phyloP scores from a whole-genome alignment of 2,113 vertebrate genomes.

The Perognathus longimembris region DNA sequence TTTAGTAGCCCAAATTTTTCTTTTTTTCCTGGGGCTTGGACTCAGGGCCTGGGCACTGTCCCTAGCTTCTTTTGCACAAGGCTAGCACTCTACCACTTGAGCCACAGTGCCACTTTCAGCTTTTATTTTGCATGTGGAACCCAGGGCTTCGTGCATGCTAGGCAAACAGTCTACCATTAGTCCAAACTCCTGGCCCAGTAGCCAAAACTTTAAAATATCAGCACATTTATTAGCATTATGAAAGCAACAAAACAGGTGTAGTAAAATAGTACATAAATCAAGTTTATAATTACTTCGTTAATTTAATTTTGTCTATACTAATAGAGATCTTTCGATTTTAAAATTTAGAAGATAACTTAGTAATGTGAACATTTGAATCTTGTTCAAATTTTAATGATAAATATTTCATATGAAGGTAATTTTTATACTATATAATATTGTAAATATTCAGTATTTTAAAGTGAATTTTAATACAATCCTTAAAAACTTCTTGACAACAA shows the following conservation, averaged over 20 bases:
- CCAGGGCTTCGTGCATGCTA: no score
- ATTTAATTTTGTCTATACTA: conserved; percentile 1
- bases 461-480: not conserved
- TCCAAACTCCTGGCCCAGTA: no score
- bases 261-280: not conserved
- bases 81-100: no score
- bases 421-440: not conserved
- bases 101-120: no score
- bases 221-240: not conserved
- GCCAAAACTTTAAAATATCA: conserved; percentile 36
- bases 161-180: no score
- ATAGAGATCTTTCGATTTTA: conserved; percentile 3
- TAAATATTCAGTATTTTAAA: conserved; percentile 44
- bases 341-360: conserved; percentile 36
- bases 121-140: no score
- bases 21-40: no score
- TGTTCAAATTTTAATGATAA: conserved; percentile 16
- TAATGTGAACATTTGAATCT: conserved; percentile 32
- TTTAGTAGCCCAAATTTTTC: conserved; percentile 23
- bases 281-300: not conserved
- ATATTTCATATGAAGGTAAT: not conserved
- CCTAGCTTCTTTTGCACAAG: no score
- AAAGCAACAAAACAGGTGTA: not conserved
- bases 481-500: not conserved
- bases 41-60: no score